Base-by-base conservation (phyloP, 2,888 invertebrate species). In the Lingula anatina region DNA sequence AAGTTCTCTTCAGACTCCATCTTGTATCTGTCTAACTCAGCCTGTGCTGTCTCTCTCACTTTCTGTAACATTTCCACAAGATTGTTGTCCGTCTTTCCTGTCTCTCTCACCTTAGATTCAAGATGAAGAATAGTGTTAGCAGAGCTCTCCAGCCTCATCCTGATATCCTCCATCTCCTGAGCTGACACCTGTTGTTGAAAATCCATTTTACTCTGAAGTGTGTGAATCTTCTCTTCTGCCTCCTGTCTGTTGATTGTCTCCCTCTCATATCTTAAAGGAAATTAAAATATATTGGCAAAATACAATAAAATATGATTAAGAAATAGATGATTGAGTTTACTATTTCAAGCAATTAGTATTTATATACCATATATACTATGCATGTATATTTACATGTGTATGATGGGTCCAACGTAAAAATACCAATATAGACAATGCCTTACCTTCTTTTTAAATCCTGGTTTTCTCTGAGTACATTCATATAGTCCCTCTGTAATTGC, bases 381-480 rank as follows among this genome's bases (percentile, higher is more conserved):
- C 37, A 18, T 47, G 47, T 20, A 38, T 39, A 18, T 21, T 5
- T 35, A 5, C 36, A 46, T 15, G n/a, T 1, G 15, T 24, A 2
- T 2, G 9, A 12, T 43, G 26, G 18, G 36, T 23, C 5, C 23
- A 12, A 7, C 5, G 18, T n/a, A 21, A 31, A 15, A 21, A 15
- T 15, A 21, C 18, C 25, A 26, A 5, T 24, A 2, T 12, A 45
- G n/a, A 26, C 12, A 31, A 26, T 18, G 18, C 42, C 56, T 48
- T 24, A 73, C 73, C 69, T 68, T 42, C 60, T 54, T 53, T 68
- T 70, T 39, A 64, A 58, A 9, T 61, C 62, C 31, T 68, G 62
- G 46, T 62, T 63, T 51, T 71, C 71, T 21, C 68, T 50, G 12
- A 65, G 59, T 27, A 67, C 44, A 40, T 61, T 61, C 21, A 70